Base-by-base conservation (phyloP, 2,888 invertebrate genomes). In the Dynastes maya region DNA sequence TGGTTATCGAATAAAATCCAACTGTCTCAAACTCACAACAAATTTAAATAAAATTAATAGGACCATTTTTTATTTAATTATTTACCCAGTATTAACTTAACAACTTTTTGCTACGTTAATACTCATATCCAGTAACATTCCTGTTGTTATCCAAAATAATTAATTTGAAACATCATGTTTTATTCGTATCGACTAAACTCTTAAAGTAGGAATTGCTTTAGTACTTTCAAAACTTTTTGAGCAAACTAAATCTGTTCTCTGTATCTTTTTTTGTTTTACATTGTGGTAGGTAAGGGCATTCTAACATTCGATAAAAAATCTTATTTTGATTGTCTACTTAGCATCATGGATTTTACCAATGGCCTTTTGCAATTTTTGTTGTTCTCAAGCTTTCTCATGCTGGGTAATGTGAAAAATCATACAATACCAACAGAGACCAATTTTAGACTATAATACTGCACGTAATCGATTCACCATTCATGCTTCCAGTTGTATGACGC, bases 51-150 rank as follows among this genome's bases (percentile, higher is more conserved):
- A 74, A 61, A 27, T 61, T 74, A 58, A 61, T 74, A 74, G 22
- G 45, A 61, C 63, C 72, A 74, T 53, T 45, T 45, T 45, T 22
- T n/a, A 45, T 55, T 72, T 61, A 40, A 61, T 29, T 74, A 63
- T 74, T 27, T 74, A 74, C 22, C 55, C 61, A 61, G 72, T 74
- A 74, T 74, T 74, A 74, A 74, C 72, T 61, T 74, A 74, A 74
- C 72, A 74, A 74, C 9, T 61, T 61, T 45, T 74, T 74, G 72
- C 40, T 74, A 74, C 16, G 72, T 74, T 74, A 74, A 74, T 74
- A 74, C 72, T 71, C 16, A 58, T 8, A 40, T 74, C 72, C 72
- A 74, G 51, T 74, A 22, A 74, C n/a, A 74, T 45, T 74, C 58
- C 72, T 74, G 61, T 49, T 49, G 72, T 63, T 61, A 61, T 74